phyloP scores from a whole-genome alignment of 2,797 vertebrate genomes.

The Heliangelus exortis region DNA sequence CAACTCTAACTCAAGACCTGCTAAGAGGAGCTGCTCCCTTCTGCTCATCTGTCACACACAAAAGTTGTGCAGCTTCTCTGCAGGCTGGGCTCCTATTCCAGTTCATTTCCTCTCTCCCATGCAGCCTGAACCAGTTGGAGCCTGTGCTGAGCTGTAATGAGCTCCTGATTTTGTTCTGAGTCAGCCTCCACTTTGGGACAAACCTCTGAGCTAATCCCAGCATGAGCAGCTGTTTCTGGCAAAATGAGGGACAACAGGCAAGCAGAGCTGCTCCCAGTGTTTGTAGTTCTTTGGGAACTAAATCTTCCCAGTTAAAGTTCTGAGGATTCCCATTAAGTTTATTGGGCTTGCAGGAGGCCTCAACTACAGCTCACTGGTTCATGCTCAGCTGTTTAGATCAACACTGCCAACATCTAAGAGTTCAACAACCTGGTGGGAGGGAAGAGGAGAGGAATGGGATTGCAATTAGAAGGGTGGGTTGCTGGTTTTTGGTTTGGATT shows the following conservation, averaged over 20 bases:
- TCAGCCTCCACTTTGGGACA: conserved; percentile 22
- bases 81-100: background rate
- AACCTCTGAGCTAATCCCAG: conserved; percentile 48
- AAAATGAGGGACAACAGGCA: conserved; percentile 48
- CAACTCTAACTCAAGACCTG: background rate
- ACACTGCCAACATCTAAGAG: background rate
- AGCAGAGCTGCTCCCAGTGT: conserved; percentile 9
- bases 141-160: conserved; percentile 10
- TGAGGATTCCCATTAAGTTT: conserved; percentile 59
- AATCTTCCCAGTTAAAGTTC: conserved; percentile 64
- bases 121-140: conserved; percentile 53
- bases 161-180: conserved; percentile 25
- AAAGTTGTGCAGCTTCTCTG: background rate
- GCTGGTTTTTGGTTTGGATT: too few relatives aligned
- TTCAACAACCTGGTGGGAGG: conserved; percentile 15
- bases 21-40: background rate
- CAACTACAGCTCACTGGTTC: conserved; percentile 57
- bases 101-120: conserved; percentile 48
- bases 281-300: conserved; percentile 11
- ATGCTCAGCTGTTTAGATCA: conserved; percentile 39
- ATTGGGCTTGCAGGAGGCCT: conserved; percentile 51
- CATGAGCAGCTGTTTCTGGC: conserved; percentile 56
- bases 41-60: background rate
- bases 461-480: background rate
- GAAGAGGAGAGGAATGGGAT: background rate